A percentile compares a stretch with the other conserved stretches of the same genome.
These are phyloP conservation scores for Calliopsis andreniformis DNA, from an alignment of 1,140 invertebrate species.

Conservation along the genomic window DNA sequence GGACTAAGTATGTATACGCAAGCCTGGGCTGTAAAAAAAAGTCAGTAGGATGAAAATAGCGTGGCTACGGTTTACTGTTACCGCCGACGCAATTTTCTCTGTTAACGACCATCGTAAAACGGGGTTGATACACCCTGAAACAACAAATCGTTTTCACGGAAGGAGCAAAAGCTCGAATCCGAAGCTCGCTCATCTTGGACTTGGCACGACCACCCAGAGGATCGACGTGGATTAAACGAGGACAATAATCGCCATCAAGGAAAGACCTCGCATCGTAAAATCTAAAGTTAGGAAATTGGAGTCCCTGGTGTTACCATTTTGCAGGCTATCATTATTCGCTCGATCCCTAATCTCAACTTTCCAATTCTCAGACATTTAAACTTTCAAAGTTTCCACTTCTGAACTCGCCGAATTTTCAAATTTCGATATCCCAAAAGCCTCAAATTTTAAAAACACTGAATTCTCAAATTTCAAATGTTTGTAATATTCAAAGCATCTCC, in stretches of 20 bases:
- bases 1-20: background rate
- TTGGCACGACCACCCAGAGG: background rate
- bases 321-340: too few species aligned
- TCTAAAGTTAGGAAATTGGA: too few species aligned
- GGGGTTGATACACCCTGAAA: constrained; percentile 29
- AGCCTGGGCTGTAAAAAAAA: constrained; percentile 30
- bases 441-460: too few species aligned
- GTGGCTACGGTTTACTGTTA: constrained; percentile 42
- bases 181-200: background rate
- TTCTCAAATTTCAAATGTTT: too few species aligned
- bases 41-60: constrained; percentile 49
- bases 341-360: too few species aligned
- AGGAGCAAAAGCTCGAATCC: constrained; percentile 12
- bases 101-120: constrained; percentile 59
- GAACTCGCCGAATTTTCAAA: too few species aligned
- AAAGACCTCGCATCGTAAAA: background rate
- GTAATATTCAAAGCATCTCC: too few species aligned
- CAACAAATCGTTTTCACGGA: constrained; percentile 18
- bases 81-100: constrained; percentile 50
- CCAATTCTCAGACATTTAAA: too few species aligned
- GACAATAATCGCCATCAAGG: constrained; percentile 8
- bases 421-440: too few species aligned
- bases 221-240: background rate
- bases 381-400: too few species aligned
- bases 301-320: too few species aligned